phyloP scores from a whole-genome alignment of 2,888 invertebrate genomes.

The Tachina lurida region DNA sequence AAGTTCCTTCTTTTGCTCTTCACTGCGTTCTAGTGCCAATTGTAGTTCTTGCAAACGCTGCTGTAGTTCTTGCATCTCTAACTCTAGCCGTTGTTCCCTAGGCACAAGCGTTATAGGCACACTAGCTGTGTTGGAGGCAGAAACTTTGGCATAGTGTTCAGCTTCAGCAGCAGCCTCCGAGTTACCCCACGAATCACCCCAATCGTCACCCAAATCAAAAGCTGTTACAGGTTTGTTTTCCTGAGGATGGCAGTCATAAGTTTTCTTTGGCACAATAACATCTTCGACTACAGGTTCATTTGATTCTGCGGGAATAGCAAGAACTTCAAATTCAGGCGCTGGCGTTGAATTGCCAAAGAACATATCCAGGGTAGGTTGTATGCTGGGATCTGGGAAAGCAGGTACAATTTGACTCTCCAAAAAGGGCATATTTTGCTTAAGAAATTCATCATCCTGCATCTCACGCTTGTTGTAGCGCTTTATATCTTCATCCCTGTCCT shows the following conservation, averaged over 20 bases:
- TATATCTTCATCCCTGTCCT: conserved; percentile 63
- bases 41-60: conserved; percentile 85
- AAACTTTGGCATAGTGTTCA: conserved; percentile 78
- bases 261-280: conserved; percentile 84
- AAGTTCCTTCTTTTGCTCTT: conserved; percentile 86
- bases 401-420: conserved; percentile 75
- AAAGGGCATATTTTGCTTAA: conserved; percentile 73
- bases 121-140: conserved; percentile 56
- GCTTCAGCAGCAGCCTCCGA: conserved; percentile 84
- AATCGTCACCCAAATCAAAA: conserved; percentile 76
- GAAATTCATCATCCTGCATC: conserved; percentile 70
- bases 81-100: conserved; percentile 77
- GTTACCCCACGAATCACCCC: conserved; percentile 86
- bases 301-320: conserved; percentile 72
- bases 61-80: conserved; percentile 85
- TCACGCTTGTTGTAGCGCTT: conserved; percentile 58
- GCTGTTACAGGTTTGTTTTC: conserved; percentile 50
- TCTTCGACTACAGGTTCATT: conserved; percentile 80
- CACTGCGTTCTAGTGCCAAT: conserved; percentile 85
- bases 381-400: conserved; percentile 50
- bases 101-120: conserved; percentile 71
- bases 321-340: conserved; percentile 72
- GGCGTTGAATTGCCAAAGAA: conserved; percentile 77
- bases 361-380: conserved; percentile 79
- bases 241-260: conserved; percentile 84